phyloP scores from a whole-genome alignment of 2,888 invertebrate genomes.

The Biston stratarius region DNA sequence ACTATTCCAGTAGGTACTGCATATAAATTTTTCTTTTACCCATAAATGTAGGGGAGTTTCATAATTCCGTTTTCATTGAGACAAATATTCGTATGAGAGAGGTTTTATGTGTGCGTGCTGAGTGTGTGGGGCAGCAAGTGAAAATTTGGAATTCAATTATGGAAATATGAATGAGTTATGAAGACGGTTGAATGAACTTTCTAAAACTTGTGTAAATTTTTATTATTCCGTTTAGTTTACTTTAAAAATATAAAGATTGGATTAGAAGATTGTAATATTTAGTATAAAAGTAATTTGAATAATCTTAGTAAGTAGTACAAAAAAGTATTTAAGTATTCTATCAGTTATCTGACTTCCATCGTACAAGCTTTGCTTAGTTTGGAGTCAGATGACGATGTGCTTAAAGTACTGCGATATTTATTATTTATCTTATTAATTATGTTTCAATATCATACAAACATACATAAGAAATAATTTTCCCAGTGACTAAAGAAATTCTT shows the following conservation, averaged over 20 bases:
- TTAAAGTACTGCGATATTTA: no score
- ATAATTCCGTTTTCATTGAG: conserved; percentile 84
- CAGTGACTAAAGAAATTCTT: no score
- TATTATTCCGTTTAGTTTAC: conserved; percentile 14
- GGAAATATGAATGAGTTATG: conserved; percentile 49
- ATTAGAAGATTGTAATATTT: background rate
- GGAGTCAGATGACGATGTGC: no score
- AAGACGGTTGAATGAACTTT: conserved; percentile 34
- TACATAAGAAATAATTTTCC: no score
- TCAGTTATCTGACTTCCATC: no score
- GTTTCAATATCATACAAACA: no score
- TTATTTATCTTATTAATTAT: no score
- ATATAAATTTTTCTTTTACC: conserved; percentile 73
- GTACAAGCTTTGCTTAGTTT: no score
- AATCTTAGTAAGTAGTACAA: no score
- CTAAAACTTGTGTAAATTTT: conserved; percentile 11
- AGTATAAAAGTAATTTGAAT: no score
- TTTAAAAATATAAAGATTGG: background rate
- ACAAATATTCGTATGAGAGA: conserved; percentile 82
- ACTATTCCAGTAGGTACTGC: conserved; percentile 54
- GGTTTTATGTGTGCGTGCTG: conserved; percentile 68
- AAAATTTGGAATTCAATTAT: conserved; percentile 60
- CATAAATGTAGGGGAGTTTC: conserved; percentile 67
- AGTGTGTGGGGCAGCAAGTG: conserved; percentile 61
- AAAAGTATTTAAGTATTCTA: no score